Base-by-base conservation (phyloP, 2,888 invertebrate species). In the Pseudoips prasinana region DNA sequence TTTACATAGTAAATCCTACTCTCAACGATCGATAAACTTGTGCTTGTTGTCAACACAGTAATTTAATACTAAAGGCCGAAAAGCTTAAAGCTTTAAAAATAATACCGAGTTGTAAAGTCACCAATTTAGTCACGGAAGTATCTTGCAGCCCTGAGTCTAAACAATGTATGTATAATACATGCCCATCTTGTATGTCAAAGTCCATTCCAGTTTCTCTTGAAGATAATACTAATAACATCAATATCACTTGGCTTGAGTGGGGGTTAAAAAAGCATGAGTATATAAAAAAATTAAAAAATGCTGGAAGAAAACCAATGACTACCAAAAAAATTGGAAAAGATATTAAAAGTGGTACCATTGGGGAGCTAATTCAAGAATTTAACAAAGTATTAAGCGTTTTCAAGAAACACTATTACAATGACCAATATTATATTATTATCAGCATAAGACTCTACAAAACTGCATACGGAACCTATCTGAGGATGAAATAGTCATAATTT, bases 121-220 rank as follows among this genome's bases (percentile, higher is more conserved):
- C 24, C 20, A 34, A 33, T 31, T 38, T 38, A 39, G 27, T 37
- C 8, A 31, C 23, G 30, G 23, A 27, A 31, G 31, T 31, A 37
- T 27, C 27, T 33, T 35, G 35, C 29, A 35, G 31, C 35, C 10
- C 25, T 35, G 25, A 36, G 11, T 35, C 32, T 29, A 31, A 32
- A 28, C 9, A 40, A 35, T 40, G 40, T 8, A 36, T 40, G 40
- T 35, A 36, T 36, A 32, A 35, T 40, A 40, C 35, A 32, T 35
- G 40, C 32, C 22, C 40, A 40, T 32, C 31, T 31, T 31, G 30
- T 14, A 14, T 36, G 27, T 37, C 31, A 31, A 31, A 37, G 36
- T 37, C 24, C 27, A 24, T 31, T 32, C 24, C 31, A 31, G 37
- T 37, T 37, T 32, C 26, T 37, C 27, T 37, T 37, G 28, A 31